Evolutionary conservation across 2,113 vertebrate species (phyloP).

Genomic region (Leptodactylus fuscus): DNA sequence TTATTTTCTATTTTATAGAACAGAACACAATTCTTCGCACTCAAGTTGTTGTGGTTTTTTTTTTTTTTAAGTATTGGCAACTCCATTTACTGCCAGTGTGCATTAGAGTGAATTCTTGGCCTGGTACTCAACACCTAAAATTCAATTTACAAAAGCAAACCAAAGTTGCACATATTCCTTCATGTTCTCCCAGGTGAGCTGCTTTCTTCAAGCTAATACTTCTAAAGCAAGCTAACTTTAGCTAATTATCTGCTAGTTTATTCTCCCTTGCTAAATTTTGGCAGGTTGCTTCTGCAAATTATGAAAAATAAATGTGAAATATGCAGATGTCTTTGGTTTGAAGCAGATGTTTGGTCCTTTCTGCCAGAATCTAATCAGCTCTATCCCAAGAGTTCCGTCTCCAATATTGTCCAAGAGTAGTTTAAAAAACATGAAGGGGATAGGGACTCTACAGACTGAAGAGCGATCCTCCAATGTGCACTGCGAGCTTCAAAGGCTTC

Average conservation of each 20-base stretch:
- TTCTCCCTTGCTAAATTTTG: slow-evolving; percentile 91
- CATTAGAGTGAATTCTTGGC: slow-evolving; percentile 62
- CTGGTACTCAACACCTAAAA: slow-evolving; percentile 66
- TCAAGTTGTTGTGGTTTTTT: slow-evolving; percentile 5
- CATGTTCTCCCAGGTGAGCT: slow-evolving; percentile 83
- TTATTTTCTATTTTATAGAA: slow-evolving; percentile 19
- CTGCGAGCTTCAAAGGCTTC: slow-evolving; percentile 39
- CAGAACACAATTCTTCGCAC: slow-evolving; percentile 15
- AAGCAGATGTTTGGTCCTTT: slow-evolving; percentile 96
- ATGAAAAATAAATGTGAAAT: slow-evolving; percentile 99
- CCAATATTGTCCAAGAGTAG: slow-evolving; percentile 78
- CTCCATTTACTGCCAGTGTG: slow-evolving; percentile 54
- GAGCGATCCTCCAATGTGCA: slow-evolving; percentile 53
- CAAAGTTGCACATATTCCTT: slow-evolving; percentile 72
- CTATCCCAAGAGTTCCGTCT: slow-evolving; percentile 78
- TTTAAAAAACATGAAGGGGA: slow-evolving; percentile 79
- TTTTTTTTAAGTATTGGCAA: slow-evolving; percentile 59
- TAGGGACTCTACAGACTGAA: slow-evolving; percentile 67
- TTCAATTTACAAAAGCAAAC: slow-evolving; percentile 77
- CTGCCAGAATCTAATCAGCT: slow-evolving; percentile 98
- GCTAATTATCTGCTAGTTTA: slow-evolving; percentile 89
- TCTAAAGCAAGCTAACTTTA: slow-evolving; percentile 98
- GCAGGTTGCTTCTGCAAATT: slow-evolving; percentile 98
- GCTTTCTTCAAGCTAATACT: slow-evolving; percentile 87
- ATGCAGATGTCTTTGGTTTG: slow-evolving; percentile 99